Evolutionary conservation across 2,797 vertebrate genomes (phyloP).

Genomic region (Galagoides demidoff): DNA sequence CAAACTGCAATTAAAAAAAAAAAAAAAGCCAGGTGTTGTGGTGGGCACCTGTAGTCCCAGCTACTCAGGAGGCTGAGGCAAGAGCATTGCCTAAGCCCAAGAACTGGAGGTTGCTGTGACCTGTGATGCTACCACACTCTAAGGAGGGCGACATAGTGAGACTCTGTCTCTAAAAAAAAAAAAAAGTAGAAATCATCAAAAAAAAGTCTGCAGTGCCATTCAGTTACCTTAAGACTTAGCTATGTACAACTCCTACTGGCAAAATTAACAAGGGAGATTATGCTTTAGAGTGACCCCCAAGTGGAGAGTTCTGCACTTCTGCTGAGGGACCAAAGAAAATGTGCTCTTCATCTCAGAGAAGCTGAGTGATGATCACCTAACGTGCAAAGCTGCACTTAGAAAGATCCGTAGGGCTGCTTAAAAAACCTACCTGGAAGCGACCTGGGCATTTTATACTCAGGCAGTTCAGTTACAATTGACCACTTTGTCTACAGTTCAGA

Average conservation of each 20-base stretch:
- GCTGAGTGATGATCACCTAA: constrained; percentile 10
- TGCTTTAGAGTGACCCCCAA: background rate
- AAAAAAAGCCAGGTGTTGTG: no score
- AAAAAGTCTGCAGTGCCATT: background rate
- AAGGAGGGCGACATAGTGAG: no score
- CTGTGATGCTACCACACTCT: no score
- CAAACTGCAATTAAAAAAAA: no score
- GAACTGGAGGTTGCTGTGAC: no score
- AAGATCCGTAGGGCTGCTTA: background rate
- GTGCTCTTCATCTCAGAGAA: background rate
- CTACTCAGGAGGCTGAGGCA: no score
- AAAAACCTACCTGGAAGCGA: constrained; percentile 12
- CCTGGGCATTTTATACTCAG: background rate
- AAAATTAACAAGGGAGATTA: background rate
- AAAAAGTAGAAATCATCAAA: background rate
- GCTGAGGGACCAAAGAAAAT: background rate
- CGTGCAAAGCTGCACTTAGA: background rate
- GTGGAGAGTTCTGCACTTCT: constrained; percentile 9
- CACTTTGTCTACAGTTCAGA: background rate
- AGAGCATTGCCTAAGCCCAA: no score
- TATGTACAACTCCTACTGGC: background rate
- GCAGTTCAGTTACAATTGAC: background rate
- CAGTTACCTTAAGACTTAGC: background rate
- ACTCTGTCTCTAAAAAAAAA: no score
- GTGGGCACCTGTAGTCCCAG: no score